Percentiles rank a stretch among this genome's conserved stretches.
These are phyloP conservation scores for Slavum lentiscoides DNA, from an alignment of 2,888 invertebrate species.

Conservation along the genomic window DNA sequence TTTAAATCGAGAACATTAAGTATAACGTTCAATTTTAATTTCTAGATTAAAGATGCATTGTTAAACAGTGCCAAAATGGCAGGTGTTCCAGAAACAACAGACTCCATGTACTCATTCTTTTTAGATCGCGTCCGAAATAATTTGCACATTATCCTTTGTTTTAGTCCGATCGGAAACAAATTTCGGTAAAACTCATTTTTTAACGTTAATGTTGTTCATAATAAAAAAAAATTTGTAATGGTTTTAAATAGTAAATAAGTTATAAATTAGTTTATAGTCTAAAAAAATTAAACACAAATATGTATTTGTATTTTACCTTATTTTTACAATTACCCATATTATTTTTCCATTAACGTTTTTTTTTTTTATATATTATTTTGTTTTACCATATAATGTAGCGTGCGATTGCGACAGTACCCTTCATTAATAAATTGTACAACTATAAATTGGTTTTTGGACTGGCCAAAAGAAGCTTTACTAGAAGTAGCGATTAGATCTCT, in stretches of 20 bases:
- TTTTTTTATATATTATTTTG: no score
- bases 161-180: slow-evolving; percentile 78
- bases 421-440: slow-evolving; percentile 84
- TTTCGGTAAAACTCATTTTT: slow-evolving; percentile 11
- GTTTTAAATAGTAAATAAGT: no score
- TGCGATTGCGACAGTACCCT: slow-evolving; percentile 82
- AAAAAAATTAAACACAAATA: no score
- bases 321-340: no score
- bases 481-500: slow-evolving; percentile 86
- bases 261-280: no score
- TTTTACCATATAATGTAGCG: slow-evolving; percentile 60
- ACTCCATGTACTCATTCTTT: slow-evolving; percentile 74
- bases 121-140: slow-evolving; percentile 76
- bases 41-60: slow-evolving; percentile 67
- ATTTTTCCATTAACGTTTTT: no score
- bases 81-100: slow-evolving; percentile 67
- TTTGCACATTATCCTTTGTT: slow-evolving; percentile 80
- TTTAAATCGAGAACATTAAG: not conserved
- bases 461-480: slow-evolving; percentile 86
- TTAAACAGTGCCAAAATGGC: slow-evolving; percentile 66
- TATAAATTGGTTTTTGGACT: slow-evolving; percentile 87
- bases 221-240: no score
- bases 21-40: not conserved
- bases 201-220: no score
- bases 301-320: no score